Evolutionary conservation across 1,140 invertebrate species (phyloP).

Genomic region (Uloborus diversus): DNA sequence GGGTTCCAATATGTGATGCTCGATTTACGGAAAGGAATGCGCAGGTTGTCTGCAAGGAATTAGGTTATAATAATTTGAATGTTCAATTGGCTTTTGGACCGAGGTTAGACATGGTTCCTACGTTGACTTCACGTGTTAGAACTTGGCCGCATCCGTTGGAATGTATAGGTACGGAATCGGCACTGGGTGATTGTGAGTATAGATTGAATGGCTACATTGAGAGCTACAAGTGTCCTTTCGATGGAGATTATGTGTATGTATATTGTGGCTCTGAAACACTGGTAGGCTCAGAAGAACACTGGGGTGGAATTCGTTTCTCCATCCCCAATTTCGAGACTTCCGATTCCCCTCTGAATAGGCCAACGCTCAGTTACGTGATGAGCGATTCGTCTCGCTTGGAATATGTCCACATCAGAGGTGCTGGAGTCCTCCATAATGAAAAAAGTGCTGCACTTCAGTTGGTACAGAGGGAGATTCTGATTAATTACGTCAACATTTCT

Average conservation of each 20-base stretch:
- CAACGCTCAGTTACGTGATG: conserved; percentile 18
- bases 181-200: conserved; percentile 86
- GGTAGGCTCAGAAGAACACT: conserved; percentile 76
- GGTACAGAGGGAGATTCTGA: conserved; percentile 67
- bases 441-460: conserved; percentile 91
- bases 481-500: conserved; percentile 78
- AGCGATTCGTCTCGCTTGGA: conserved; percentile 68
- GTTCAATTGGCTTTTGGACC: conserved; percentile 83
- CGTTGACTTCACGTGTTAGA: conserved; percentile 84
- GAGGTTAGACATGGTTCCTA: conserved; percentile 84
- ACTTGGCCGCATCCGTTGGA: conserved; percentile 94
- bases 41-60: conserved; percentile 91
- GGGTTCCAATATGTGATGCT: conserved; percentile 95
- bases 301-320: conserved; percentile 95
- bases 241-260: conserved; percentile 90
- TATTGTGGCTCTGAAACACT: conserved; percentile 85
- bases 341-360: conserved; percentile 77
- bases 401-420: conserved; percentile 89
- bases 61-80: conserved; percentile 90
- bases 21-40: conserved; percentile 94
- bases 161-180: conserved; percentile 82
- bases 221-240: conserved; percentile 86
- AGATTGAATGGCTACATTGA: conserved; percentile 85
- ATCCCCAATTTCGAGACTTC: conserved; percentile 85
- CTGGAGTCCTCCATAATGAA: conserved; percentile 95